Evolutionary conservation across 2,888 invertebrate species (phyloP).

Genomic region (Orthonevra nobilis): DNA sequence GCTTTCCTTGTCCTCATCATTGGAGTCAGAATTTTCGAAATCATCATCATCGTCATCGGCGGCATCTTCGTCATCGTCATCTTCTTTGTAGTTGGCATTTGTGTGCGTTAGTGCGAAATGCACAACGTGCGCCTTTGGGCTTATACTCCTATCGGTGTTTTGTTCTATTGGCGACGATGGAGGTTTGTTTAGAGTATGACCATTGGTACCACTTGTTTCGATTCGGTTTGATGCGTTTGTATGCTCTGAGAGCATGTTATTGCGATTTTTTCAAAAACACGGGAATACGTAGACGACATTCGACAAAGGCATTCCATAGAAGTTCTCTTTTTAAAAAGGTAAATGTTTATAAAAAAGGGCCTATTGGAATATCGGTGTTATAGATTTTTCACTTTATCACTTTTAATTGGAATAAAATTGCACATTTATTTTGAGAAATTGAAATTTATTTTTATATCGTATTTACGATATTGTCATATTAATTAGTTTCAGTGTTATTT

Average conservation of each 20-base stretch:
- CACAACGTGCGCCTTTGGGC: conserved; percentile 51
- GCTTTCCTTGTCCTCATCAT: conserved; percentile 40
- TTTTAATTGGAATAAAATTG: no score
- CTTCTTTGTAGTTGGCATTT: conserved; percentile 52
- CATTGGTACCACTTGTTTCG: conserved; percentile 72
- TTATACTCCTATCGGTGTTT: conserved; percentile 27
- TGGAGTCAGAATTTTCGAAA: conserved; percentile 11
- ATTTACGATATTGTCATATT: background rate
- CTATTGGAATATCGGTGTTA: no score
- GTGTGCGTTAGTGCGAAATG: conserved; percentile 60
- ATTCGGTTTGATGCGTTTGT: conserved; percentile 69
- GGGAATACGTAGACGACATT: conserved; percentile 39
- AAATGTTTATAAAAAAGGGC: no score
- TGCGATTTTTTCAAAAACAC: conserved; percentile 58
- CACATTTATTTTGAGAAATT: no score
- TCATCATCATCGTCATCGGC: conserved; percentile 29
- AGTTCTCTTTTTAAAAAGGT: background rate
- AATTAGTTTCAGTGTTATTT: background rate
- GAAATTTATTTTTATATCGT: conserved; percentile 15
- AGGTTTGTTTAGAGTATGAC: conserved; percentile 46
- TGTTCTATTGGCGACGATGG: conserved; percentile 40
- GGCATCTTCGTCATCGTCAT: conserved; percentile 31
- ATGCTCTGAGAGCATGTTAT: conserved; percentile 78
- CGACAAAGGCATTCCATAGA: conserved; percentile 58
- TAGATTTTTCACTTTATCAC: no score